Evolutionary conservation across 2,888 invertebrate species (phyloP).

Genomic region (Ormia ochracea): DNA sequence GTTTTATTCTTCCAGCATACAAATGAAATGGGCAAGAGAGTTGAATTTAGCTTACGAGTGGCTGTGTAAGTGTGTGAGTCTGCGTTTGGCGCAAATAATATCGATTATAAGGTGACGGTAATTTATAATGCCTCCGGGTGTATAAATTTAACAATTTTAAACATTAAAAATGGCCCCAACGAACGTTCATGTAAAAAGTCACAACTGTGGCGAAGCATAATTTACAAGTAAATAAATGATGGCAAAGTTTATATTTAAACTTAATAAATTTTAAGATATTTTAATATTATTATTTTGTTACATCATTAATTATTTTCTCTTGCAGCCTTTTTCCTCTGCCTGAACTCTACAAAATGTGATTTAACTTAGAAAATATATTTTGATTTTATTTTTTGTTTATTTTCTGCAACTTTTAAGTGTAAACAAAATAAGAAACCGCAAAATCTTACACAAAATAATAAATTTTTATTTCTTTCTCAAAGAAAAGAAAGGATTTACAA

Average conservation of each 20-base stretch:
- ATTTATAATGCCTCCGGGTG: constrained; percentile 60
- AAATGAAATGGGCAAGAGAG: too few relatives aligned
- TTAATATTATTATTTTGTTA: not conserved
- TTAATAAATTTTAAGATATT: constrained; percentile 2
- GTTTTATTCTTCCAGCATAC: too few relatives aligned
- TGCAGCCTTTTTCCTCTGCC: not conserved
- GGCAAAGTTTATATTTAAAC: not conserved
- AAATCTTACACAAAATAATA: constrained; percentile 33
- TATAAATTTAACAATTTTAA: constrained; percentile 51
- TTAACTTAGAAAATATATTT: not conserved
- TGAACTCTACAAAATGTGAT: constrained; percentile 16
- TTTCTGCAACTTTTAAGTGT: not conserved
- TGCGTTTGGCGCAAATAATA: constrained; percentile 52
- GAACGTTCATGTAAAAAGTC: constrained; percentile 13
- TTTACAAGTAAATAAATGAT: not conserved
- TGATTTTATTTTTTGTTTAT: not conserved
- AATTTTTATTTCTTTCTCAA: not conserved
- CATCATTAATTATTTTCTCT: not conserved
- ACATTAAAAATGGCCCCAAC: constrained; percentile 4
- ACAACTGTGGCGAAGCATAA: not conserved
- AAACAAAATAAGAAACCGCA: constrained; percentile 35
- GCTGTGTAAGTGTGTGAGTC: not conserved
- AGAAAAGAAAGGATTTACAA: constrained; percentile 46
- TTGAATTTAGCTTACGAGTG: not conserved
- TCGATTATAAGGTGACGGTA: constrained; percentile 59